Conservation (phyloP, 1,140 invertebrate genomes). For the Berghia stephanieae region DNA sequence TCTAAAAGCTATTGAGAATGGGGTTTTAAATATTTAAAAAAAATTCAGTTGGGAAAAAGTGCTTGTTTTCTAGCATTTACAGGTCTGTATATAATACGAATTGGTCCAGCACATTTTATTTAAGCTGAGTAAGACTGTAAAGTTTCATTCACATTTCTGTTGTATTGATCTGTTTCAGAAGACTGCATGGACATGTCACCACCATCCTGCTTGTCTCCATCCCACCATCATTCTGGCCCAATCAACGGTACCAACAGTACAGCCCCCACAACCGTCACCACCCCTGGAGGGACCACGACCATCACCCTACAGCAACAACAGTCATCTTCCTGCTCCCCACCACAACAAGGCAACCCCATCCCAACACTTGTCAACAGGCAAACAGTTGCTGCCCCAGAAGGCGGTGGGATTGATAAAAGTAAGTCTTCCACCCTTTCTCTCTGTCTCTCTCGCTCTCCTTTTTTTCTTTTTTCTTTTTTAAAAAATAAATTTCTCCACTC, state of each 20-base stretch:
- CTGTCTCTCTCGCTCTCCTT: constrained; percentile 4
- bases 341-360: constrained; percentile 23
- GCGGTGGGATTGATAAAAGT: constrained; percentile 24
- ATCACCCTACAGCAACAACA: constrained; percentile 1
- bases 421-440: constrained; percentile 18
- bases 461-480: neutral
- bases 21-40: too few relatives aligned
- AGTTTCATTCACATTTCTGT: too few relatives aligned
- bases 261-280: constrained; percentile 44
- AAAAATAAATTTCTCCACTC: neutral
- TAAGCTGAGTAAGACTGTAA: neutral
- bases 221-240: constrained; percentile 56
- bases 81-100: too few relatives aligned
- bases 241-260: constrained; percentile 49
- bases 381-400: neutral
- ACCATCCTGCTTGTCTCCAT: constrained; percentile 63
- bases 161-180: too few relatives aligned
- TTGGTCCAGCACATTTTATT: too few relatives aligned
- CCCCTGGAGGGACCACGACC: neutral
- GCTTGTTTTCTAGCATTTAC: too few relatives aligned
- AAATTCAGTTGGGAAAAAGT: too few relatives aligned
- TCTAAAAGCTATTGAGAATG: too few relatives aligned
- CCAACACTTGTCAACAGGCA: constrained; percentile 29
- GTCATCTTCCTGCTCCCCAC: constrained; percentile 2
- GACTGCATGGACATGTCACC: constrained; percentile 89